phyloP scores from a whole-genome alignment of 1,140 invertebrate genomes.

The Heliothis virescens region DNA sequence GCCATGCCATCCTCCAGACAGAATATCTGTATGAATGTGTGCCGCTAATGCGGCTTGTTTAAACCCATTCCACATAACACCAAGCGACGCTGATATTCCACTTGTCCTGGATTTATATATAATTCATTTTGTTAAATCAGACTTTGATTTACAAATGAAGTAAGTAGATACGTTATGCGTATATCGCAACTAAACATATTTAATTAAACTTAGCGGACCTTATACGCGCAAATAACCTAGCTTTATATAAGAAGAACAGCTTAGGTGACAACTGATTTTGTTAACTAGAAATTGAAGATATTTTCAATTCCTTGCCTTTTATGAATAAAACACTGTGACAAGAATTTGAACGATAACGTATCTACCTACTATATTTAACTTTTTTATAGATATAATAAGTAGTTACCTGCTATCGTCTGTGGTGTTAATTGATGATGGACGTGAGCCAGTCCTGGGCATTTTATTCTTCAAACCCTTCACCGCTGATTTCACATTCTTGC shows the following conservation, averaged over 20 bases:
- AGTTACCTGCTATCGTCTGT: conserved; percentile 78
- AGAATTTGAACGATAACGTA: not conserved
- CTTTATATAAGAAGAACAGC: no score
- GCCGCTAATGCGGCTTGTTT: not conserved
- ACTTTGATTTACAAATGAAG: not conserved
- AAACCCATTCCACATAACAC: not conserved
- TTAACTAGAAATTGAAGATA: no score
- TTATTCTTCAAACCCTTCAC: conserved; percentile 91
- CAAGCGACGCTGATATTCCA: not conserved
- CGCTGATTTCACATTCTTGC: conserved; percentile 91
- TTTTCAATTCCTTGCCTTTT: no score
- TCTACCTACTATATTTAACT: not conserved
- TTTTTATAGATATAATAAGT: not conserved
- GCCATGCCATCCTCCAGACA: not conserved
- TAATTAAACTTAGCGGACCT: no score
- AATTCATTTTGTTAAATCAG: conserved; percentile 2
- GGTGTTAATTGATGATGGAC: conserved; percentile 78
- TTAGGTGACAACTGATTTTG: no score
- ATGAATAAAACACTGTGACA: no score
- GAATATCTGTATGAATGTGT: not conserved
- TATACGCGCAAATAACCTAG: no score
- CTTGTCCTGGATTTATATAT: not conserved
- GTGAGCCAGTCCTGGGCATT: conserved; percentile 84
- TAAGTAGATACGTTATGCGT: conserved; percentile 1
- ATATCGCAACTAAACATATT: no score